These are phyloP conservation scores for Anhinga rufa DNA, from an alignment of 2,113 vertebrate genomes.

Conservation along the genomic window DNA sequence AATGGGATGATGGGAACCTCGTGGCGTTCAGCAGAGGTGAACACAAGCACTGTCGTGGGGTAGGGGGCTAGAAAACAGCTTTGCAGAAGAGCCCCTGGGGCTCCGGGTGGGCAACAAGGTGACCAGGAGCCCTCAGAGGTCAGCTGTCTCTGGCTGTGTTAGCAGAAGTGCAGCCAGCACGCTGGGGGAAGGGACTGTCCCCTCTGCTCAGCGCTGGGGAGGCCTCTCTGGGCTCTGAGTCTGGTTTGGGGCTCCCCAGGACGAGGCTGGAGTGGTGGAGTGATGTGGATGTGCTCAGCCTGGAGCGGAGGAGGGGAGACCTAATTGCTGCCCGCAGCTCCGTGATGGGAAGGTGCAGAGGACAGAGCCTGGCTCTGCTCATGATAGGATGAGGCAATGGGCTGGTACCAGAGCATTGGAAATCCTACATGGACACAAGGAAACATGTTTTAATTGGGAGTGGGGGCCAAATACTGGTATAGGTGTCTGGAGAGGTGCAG, in stretches of 20 bases:
- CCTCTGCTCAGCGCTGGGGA: background rate
- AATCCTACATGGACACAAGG: background rate
- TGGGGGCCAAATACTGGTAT: background rate
- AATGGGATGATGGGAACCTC: fast-evolving
- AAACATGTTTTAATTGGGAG: background rate
- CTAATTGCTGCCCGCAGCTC: background rate
- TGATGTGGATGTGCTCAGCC: background rate
- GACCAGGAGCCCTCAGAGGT: background rate
- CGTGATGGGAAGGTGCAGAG: fast-evolving
- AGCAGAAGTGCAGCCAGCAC: background rate
- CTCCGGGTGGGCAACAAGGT: background rate
- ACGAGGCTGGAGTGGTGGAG: background rate
- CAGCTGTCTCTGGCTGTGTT: background rate
- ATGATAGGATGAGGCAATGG: fast-evolving
- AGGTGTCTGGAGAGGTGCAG: background rate
- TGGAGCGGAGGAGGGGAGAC: background rate
- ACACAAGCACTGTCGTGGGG: background rate
- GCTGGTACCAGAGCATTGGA: background rate
- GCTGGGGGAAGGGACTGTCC: background rate
- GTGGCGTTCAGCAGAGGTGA: background rate
- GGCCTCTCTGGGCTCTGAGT: background rate
- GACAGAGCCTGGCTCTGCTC: background rate
- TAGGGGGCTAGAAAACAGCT: background rate
- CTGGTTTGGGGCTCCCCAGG: background rate
- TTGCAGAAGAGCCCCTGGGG: background rate